Conservation (phyloP, 92 coral and sea anemone species). For the Micromussa lordhowensis region DNA sequence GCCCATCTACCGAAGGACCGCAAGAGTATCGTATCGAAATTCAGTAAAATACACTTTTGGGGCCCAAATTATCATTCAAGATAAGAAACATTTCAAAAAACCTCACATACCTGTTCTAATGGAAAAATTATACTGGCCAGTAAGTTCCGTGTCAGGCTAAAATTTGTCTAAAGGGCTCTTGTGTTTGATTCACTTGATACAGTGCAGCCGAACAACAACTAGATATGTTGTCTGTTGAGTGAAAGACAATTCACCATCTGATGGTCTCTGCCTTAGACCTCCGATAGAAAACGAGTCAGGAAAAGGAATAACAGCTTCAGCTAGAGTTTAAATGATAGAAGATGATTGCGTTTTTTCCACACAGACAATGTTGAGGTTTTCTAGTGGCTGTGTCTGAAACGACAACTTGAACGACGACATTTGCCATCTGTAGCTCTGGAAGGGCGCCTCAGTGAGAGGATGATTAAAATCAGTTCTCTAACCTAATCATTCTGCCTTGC, state of each 20-base stretch:
- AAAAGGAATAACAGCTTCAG: neutral
- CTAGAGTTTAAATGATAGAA: neutral
- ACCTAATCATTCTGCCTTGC: neutral
- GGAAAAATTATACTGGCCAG: constrained; percentile 8
- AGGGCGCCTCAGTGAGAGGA: neutral
- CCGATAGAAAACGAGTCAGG: neutral
- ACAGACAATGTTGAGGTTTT: constrained; percentile 28
- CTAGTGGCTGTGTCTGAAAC: constrained; percentile 29
- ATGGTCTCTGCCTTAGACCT: neutral
- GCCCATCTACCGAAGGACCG: neutral
- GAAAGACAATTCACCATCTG: neutral
- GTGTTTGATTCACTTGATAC: constrained; percentile 17
- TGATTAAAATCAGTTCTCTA: constrained; percentile 8
- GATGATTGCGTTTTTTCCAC: constrained; percentile 20
- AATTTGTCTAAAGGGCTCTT: constrained; percentile 3
- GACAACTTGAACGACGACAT: constrained; percentile 36
- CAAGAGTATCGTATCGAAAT: neutral
- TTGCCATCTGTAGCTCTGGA: constrained; percentile 31
- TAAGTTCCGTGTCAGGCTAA: constrained; percentile 25
- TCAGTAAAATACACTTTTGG: neutral
- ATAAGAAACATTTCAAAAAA: neutral
- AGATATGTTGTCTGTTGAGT: neutral
- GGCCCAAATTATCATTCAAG: neutral
- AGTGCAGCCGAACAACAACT: constrained; percentile 4
- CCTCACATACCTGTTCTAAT: neutral